phyloP scores from a whole-genome alignment of 2,888 invertebrate species.

The Leucoptera coffeella region DNA sequence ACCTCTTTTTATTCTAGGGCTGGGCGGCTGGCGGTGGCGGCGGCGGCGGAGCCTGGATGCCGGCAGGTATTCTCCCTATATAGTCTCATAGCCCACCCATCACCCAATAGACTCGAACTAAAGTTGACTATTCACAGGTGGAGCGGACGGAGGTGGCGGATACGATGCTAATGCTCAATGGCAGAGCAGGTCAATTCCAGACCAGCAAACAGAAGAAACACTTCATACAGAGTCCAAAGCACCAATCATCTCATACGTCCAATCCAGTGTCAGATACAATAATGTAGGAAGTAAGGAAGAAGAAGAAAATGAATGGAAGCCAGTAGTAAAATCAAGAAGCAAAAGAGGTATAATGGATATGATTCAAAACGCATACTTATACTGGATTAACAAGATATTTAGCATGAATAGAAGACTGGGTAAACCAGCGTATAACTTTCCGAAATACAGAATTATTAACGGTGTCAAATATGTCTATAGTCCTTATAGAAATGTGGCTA shows the following conservation, averaged over 20 bases:
- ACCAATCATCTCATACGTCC: slow-evolving; percentile 17
- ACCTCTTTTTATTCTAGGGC: slow-evolving; percentile 26
- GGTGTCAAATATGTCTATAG: slow-evolving; percentile 30
- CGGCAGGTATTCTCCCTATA: slow-evolving; percentile 38
- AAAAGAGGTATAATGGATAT: slow-evolving; percentile 26
- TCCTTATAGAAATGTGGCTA: slow-evolving; percentile 16
- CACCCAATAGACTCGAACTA: not conserved
- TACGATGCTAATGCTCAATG: slow-evolving; percentile 43
- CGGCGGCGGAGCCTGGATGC: slow-evolving; percentile 40
- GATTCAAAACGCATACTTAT: slow-evolving; percentile 25
- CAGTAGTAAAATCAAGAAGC: slow-evolving; percentile 14
- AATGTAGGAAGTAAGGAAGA: slow-evolving; percentile 6
- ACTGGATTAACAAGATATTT: slow-evolving; percentile 24
- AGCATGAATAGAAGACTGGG: slow-evolving; percentile 16
- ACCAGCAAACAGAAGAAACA: slow-evolving; percentile 9
- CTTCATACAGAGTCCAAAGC: slow-evolving; percentile 10
- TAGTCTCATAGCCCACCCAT: slow-evolving; percentile 2
- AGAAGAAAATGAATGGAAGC: slow-evolving; percentile 2
- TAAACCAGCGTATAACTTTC: slow-evolving; percentile 9
- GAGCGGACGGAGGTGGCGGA: slow-evolving; percentile 18
- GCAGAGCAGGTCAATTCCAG: slow-evolving; percentile 32
- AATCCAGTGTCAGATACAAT: slow-evolving; percentile 14
- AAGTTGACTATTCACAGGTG: slow-evolving; percentile 11
- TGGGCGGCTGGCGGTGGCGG: slow-evolving; percentile 40
- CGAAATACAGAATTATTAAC: slow-evolving; percentile 26